Percentiles rank a stretch among this genome's conserved stretches.
phyloP scores from a whole-genome alignment of 1,140 invertebrate genomes.

The Diabrotica undecimpunctata region DNA sequence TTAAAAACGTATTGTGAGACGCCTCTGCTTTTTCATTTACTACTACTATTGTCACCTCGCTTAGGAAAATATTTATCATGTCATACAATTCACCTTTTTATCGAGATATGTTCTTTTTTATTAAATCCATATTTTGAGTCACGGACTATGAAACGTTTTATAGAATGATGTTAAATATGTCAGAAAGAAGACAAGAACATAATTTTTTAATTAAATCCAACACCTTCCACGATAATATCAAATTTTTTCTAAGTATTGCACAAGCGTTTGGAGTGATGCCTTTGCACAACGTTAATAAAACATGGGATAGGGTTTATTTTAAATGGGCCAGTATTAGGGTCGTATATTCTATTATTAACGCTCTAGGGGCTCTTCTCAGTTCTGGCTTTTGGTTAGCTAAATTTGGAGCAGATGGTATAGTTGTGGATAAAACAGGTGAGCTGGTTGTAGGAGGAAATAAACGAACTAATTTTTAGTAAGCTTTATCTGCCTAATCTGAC shows the following conservation, averaged over 20 bases:
- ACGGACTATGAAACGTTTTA: too few species aligned
- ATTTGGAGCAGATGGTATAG: constrained; percentile 30
- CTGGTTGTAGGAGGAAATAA: constrained; percentile 4
- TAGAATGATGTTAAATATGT: neutral
- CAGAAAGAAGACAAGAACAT: neutral
- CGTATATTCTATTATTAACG: constrained; percentile 31
- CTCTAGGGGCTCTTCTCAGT: constrained; percentile 27
- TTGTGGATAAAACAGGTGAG: constrained; percentile 38
- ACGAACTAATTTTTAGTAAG: neutral
- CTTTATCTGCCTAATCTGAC: neutral
- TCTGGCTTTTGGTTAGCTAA: constrained; percentile 28
- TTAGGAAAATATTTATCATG: too few species aligned
- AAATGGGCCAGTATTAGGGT: constrained; percentile 31
- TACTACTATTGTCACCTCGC: too few species aligned
- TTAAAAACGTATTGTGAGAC: too few species aligned
- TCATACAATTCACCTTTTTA: too few species aligned
- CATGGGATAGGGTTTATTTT: constrained; percentile 28
- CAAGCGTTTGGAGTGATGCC: constrained; percentile 40
- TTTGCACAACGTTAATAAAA: constrained; percentile 25
- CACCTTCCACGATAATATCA: constrained; percentile 30
- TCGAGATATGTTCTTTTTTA: too few species aligned
- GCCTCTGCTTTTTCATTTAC: too few species aligned
- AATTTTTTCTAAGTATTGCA: constrained; percentile 29
- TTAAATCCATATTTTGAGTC: too few species aligned
- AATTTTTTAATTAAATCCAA: neutral